phyloP scores from a whole-genome alignment of 2,797 vertebrate genomes.

The Luscinia luscinia region DNA sequence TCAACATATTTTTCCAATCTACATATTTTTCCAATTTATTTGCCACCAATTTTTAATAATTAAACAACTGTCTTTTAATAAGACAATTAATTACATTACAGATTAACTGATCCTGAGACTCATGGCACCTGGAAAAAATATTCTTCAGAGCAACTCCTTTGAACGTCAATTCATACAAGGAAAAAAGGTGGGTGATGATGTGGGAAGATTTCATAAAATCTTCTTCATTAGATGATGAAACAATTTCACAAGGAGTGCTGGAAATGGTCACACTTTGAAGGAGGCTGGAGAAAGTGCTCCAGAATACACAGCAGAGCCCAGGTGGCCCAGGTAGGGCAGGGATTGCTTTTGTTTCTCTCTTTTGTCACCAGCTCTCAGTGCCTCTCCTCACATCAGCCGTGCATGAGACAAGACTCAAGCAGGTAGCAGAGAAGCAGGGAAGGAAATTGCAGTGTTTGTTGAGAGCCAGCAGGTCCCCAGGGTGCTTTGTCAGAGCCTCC shows the following conservation, averaged over 20 bases:
- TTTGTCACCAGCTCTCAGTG: neutral
- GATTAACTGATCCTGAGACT: neutral
- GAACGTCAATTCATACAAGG: neutral
- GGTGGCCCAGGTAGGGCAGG: neutral
- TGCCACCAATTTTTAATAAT: neutral
- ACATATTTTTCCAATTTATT: neutral
- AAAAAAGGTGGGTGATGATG: neutral
- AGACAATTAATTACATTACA: neutral
- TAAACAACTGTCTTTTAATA: neutral
- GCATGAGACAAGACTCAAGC: neutral
- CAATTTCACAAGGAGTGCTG: neutral
- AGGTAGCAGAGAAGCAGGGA: conserved; percentile 3
- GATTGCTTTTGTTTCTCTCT: neutral
- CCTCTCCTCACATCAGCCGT: neutral
- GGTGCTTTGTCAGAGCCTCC: conserved; percentile 80
- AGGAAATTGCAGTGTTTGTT: conserved; percentile 66
- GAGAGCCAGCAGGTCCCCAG: conserved; percentile 81
- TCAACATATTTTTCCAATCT: neutral
- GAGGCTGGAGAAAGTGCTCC: neutral
- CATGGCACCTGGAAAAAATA: neutral
- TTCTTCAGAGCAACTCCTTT: neutral
- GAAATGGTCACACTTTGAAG: neutral
- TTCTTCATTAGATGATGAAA: neutral
- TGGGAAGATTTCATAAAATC: neutral
- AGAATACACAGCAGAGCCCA: neutral